Conservation (phyloP, 1,140 invertebrate genomes). For the Acromyrmex echinatior region DNA sequence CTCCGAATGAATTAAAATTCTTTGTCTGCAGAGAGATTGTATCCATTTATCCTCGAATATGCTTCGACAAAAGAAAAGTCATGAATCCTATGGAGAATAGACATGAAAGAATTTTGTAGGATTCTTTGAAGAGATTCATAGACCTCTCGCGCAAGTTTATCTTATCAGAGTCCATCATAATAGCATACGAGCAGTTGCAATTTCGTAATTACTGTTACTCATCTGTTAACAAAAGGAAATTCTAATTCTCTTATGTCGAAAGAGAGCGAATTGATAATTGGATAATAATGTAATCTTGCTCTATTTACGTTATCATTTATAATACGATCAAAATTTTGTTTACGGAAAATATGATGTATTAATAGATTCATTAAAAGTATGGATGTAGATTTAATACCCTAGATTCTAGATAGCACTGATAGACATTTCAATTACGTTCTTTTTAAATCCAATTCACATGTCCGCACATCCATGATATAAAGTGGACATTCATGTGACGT, state of each 20-base stretch:
- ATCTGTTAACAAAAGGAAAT: constrained; percentile 18
- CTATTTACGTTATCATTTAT: neutral
- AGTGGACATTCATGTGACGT: too few species aligned
- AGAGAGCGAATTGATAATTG: neutral
- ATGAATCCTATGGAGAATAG: neutral
- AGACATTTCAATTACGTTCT: too few species aligned
- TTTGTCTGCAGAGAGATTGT: neutral
- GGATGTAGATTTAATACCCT: too few species aligned
- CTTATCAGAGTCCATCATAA: constrained; percentile 6
- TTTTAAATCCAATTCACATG: too few species aligned
- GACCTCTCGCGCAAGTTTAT: neutral
- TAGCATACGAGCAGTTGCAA: neutral
- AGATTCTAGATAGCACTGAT: too few species aligned
- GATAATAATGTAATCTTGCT: neutral
- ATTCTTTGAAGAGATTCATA: constrained; percentile 24
- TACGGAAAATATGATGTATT: neutral
- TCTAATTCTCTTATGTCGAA: neutral
- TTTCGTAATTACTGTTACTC: constrained; percentile 26
- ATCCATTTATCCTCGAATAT: neutral
- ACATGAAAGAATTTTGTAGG: constrained; percentile 20
- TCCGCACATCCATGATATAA: too few species aligned
- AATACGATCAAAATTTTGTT: neutral
- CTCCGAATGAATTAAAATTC: constrained; percentile 36
- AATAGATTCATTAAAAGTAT: too few species aligned
- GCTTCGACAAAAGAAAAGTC: constrained; percentile 19